Evolutionary conservation across 2,113 vertebrate species (phyloP).

Genomic region (Boleophthalmus pectinirostris): DNA sequence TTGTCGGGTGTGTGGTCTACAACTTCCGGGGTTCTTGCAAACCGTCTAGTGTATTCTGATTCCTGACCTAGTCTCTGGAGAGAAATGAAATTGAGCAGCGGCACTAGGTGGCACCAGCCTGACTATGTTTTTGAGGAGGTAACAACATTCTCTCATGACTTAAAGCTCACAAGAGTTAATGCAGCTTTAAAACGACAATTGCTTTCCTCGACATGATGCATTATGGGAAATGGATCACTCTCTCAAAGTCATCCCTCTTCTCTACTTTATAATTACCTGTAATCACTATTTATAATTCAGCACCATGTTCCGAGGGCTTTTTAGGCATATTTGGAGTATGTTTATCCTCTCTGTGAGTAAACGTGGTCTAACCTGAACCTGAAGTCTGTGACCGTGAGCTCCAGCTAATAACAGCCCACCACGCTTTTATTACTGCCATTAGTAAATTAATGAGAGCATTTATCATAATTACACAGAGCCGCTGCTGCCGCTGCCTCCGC

Average conservation of each 20-base stretch:
- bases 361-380: conserved; percentile 6
- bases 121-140: no score
- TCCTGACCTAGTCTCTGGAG: no score
- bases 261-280: neutral
- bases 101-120: no score
- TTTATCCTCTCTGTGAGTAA: neutral
- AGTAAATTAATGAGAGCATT: conserved; percentile 36
- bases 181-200: neutral
- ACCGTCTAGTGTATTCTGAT: no score
- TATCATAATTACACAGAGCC: conserved; percentile 26
- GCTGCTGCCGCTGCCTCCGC: neutral
- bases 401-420: conserved; percentile 16
- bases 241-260: neutral
- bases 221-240: neutral
- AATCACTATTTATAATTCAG: neutral
- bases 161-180: no score
- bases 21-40: no score
- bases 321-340: neutral
- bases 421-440: conserved; percentile 25
- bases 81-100: no score
- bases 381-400: conserved; percentile 3
- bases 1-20: no score
- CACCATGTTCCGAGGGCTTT: neutral
- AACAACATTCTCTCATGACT: no score
- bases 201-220: neutral